Evolutionary conservation across 2,113 vertebrate species (phyloP).

Genomic region (Campylomormyrus tamandua): DNA sequence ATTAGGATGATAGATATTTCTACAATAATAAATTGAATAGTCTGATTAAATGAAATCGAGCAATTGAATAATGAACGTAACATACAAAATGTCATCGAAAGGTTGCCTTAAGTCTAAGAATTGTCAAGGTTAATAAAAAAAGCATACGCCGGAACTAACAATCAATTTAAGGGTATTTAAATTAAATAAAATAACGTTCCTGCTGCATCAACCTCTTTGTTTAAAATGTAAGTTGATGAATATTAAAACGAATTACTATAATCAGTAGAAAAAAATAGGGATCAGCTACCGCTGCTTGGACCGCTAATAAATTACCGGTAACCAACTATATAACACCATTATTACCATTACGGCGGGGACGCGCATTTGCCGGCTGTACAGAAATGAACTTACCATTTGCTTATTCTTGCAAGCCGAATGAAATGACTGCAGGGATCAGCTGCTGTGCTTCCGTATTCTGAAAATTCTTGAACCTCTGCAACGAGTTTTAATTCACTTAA

Average conservation of each 20-base stretch:
- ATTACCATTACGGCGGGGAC: neutral
- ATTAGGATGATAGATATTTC: neutral
- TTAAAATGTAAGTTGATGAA: neutral
- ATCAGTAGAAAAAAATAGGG: neutral
- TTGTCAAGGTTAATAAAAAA: neutral
- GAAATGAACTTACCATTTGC: constrained; percentile 59
- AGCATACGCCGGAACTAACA: neutral
- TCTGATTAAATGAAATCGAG: neutral
- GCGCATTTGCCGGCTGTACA: constrained; percentile 1
- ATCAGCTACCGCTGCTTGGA: neutral
- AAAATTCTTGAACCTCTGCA: constrained; percentile 12
- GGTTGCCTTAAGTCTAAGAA: neutral
- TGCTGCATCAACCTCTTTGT: neutral
- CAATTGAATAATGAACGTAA: neutral
- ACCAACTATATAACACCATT: neutral
- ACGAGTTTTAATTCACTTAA: constrained; percentile 25
- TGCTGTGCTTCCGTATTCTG: constrained; percentile 13
- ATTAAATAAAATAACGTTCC: neutral
- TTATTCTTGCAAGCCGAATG: constrained; percentile 32
- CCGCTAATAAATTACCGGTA: neutral
- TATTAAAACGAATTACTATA: neutral
- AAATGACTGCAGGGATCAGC: constrained; percentile 16
- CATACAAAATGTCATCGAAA: neutral
- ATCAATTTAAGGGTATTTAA: neutral
- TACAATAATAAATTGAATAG: neutral